phyloP scores from a whole-genome alignment of 2,797 vertebrate genomes.

The Malacoraja senta region DNA sequence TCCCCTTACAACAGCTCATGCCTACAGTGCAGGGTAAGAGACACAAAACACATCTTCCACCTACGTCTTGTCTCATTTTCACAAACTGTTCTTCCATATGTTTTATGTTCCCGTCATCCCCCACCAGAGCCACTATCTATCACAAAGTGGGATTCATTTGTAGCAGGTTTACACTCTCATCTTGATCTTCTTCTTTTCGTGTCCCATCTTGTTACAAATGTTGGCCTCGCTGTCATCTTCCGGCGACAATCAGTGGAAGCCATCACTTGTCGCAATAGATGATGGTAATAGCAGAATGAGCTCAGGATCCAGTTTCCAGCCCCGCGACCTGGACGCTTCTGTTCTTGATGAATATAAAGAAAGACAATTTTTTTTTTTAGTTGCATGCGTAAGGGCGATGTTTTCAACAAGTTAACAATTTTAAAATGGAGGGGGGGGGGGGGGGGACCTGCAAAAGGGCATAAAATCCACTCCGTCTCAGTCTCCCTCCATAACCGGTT shows the following conservation, averaged over 20 bases:
- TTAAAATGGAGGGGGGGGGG: no score
- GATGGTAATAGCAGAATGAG: no score
- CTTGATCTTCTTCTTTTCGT: no score
- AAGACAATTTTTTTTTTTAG: neutral
- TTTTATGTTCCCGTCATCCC: neutral
- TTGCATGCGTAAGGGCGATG: neutral
- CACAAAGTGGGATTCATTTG: neutral
- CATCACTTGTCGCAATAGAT: no score
- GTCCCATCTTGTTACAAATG: no score
- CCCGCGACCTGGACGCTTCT: no score
- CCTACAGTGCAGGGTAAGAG: constrained; percentile 95
- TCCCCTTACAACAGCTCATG: constrained; percentile 99
- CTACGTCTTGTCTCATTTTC: constrained; percentile 34
- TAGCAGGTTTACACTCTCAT: neutral
- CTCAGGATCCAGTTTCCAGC: no score
- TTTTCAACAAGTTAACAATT: constrained; percentile 10
- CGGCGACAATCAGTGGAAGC: no score
- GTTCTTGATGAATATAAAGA: neutral
- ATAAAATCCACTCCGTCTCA: neutral
- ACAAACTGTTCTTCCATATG: neutral
- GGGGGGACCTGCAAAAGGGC: no score
- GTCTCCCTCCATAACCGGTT: neutral
- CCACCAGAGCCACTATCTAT: neutral
- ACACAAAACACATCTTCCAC: constrained; percentile 43
- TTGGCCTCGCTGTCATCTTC: no score